Conservation (phyloP, 2,113 vertebrate species). For the Microtus ochrogaster region DNA sequence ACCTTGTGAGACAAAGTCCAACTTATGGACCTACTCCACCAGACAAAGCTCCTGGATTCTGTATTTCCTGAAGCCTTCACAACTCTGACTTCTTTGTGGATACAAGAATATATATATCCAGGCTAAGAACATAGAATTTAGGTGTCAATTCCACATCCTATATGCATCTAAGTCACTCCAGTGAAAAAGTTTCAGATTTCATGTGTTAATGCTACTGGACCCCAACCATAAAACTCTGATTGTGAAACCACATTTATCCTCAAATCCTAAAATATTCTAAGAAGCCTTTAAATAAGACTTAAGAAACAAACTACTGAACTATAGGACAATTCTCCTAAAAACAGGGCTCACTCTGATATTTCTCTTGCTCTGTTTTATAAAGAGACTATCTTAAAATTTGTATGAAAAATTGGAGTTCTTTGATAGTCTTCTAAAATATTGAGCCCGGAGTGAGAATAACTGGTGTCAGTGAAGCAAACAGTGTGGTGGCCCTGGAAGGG, state of each 20-base stretch:
- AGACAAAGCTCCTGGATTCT: not conserved
- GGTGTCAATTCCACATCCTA: not conserved
- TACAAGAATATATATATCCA: no score
- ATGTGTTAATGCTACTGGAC: not conserved
- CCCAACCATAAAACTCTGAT: not conserved
- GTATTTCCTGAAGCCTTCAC: not conserved
- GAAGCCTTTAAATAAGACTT: slow-evolving; percentile 26
- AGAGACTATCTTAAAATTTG: not conserved
- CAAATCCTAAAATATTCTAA: slow-evolving; percentile 10
- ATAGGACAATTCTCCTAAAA: not conserved
- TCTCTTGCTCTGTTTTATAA: not conserved
- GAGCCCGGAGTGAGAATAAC: not conserved
- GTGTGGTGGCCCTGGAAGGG: not conserved
- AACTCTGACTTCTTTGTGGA: not conserved
- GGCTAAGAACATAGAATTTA: not conserved
- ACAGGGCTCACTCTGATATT: not conserved
- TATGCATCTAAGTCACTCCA: not conserved
- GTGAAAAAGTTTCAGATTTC: not conserved
- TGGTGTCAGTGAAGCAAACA: not conserved
- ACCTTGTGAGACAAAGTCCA: not conserved
- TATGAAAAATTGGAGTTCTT: not conserved
- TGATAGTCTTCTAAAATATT: not conserved
- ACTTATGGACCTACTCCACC: not conserved
- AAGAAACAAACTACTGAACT: not conserved
- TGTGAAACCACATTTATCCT: not conserved